phyloP scores from a whole-genome alignment of 2,888 invertebrate genomes.

The Adineta ricciae region DNA sequence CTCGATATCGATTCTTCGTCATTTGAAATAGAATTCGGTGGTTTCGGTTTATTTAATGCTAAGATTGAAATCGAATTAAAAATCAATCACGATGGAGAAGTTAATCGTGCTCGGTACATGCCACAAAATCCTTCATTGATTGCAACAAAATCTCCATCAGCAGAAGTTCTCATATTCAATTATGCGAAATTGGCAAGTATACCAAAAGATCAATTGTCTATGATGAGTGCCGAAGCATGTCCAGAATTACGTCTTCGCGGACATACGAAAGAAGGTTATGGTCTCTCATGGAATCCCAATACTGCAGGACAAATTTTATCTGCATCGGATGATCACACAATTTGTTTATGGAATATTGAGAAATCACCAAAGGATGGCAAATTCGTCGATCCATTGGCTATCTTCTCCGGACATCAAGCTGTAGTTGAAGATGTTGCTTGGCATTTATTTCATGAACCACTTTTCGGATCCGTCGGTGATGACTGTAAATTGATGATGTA shows the following conservation, averaged over 20 bases:
- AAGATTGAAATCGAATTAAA: conserved; percentile 99
- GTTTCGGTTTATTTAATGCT: conserved; percentile 95
- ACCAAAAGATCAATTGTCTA: conserved; percentile 51
- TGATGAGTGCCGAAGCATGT: conserved; percentile 75
- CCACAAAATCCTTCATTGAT: conserved; percentile 98
- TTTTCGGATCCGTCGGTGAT: conserved; percentile 97
- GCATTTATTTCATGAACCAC: conserved; percentile 90
- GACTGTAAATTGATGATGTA: conserved; percentile 85
- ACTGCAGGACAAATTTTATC: conserved; percentile 86
- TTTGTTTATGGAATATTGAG: conserved; percentile 98
- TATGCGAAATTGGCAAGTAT: conserved; percentile 16
- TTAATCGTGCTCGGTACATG: conserved; percentile 95
- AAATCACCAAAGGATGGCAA: conserved; percentile 70
- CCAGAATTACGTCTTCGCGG: conserved; percentile 86
- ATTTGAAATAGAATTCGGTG: conserved; percentile 72
- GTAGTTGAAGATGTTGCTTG: conserved; percentile 95
- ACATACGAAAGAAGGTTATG: conserved; percentile 91
- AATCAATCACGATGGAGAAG: conserved; percentile 98
- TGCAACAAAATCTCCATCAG: conserved; percentile 96
- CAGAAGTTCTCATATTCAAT: conserved; percentile 85
- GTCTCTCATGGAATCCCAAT: conserved; percentile 97
- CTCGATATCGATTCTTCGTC: too few relatives aligned
- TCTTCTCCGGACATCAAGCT: conserved; percentile 94
- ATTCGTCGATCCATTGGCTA: conserved; percentile 90
- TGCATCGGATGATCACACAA: conserved; percentile 93